These are phyloP conservation scores for Heliconius sara DNA, from an alignment of 2,888 invertebrate species.

Conservation along the genomic window DNA sequence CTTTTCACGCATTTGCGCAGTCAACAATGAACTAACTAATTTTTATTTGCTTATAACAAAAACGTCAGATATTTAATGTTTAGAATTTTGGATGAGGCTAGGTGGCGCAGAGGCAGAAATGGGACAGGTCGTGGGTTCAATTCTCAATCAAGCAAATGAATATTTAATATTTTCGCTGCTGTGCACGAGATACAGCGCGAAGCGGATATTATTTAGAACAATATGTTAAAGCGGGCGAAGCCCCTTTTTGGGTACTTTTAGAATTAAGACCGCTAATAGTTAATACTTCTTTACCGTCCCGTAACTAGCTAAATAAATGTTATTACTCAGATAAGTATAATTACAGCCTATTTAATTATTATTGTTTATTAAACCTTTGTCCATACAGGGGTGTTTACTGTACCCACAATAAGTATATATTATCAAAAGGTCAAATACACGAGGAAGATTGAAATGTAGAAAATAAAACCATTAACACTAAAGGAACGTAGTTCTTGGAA, in stretches of 20 bases:
- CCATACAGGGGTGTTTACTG: slow-evolving; percentile 23
- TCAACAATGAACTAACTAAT: background rate
- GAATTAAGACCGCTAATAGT: background rate
- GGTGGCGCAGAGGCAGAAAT: too few species aligned
- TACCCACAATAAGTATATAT: background rate
- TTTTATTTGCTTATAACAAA: background rate
- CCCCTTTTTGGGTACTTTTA: too few species aligned
- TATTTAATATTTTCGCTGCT: too few species aligned
- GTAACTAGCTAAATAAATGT: slow-evolving; percentile 27
- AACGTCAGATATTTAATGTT: background rate
- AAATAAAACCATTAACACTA: slow-evolving; percentile 20
- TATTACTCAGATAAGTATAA: slow-evolving; percentile 24
- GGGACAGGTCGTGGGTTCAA: too few species aligned
- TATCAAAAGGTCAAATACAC: slow-evolving; percentile 36
- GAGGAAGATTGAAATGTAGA: slow-evolving; percentile 24
- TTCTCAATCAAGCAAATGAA: too few species aligned
- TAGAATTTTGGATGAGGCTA: background rate
- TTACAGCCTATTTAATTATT: slow-evolving; percentile 24
- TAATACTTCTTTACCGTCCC: background rate
- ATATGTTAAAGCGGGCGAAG: too few species aligned
- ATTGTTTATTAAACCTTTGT: slow-evolving; percentile 27
- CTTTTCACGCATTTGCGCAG: slow-evolving; percentile 12
- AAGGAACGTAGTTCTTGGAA: slow-evolving; percentile 8
- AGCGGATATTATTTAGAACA: too few species aligned
- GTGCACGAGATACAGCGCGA: too few species aligned